Evolutionary conservation across 2,113 vertebrate genomes (phyloP), one percentile per base, ranked within the genome.

Genomic region (Gallinago paraguaiae): DNA sequence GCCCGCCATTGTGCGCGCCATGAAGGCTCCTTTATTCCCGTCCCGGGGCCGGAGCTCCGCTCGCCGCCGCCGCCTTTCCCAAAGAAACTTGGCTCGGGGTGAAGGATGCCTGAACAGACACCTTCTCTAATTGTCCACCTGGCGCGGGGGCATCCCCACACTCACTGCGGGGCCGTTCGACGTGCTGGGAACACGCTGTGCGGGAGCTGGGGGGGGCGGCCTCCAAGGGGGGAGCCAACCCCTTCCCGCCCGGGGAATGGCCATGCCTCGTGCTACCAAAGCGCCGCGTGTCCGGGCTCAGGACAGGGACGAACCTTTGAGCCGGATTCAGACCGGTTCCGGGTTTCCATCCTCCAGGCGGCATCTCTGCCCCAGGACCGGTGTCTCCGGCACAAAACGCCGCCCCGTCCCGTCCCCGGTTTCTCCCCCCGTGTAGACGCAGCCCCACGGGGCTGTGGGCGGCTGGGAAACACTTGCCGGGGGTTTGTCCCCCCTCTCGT

Each of bases 11-110:
- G 94, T 97, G 87, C 6, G 17, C 76, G 6, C 10, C 76, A 95
- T 97, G 96, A 97, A 97, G 95, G 96, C 86, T 18, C 56, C 94
- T 97, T 97, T 97, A 93, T 97, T 93, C 95, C 43, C 71, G 2
- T 2, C 11, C 79, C 35, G 24, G 57, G 46, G 86, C 93, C 3
- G 74, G 53, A 82, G 78, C 88, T 90, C 53, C 4, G 8, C 94
- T 90, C 76, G 24, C 30, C 35, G 33, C 93, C 93, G 43, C 77
- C 8, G 37, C 31, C 90, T 51, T 75, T 28, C 11, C 30, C 41
- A 31, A 65, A 59, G 81, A 25, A 45, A 23, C 56, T 94, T 96
- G 96, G 95, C 95, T 92, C 61, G 1, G 4, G 0, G 27, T 12
- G 65, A 69, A 64, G 72, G 88, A 39, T 48, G 45, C 75, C 3